A percentile compares a stretch with the other conserved stretches of the same genome.
phyloP scores from a whole-genome alignment of 2,888 invertebrate species.

The Tipula unca region DNA sequence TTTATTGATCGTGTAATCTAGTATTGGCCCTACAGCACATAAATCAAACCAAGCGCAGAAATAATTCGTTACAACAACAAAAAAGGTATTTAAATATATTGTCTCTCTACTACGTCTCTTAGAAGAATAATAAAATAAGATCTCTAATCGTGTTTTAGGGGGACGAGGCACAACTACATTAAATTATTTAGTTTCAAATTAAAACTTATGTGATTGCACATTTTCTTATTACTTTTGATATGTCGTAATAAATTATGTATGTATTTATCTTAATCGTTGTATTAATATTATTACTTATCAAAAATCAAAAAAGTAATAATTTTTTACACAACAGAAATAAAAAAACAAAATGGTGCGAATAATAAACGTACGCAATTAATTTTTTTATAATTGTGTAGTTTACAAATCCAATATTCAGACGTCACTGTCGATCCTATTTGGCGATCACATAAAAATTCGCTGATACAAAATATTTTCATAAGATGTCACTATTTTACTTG shows the following conservation, averaged over 20 bases:
- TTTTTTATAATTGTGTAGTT: not conserved
- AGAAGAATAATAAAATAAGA: not conserved
- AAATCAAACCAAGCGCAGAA: not conserved
- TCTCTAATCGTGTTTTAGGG: not conserved
- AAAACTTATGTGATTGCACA: constrained; percentile 2
- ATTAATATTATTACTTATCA: not conserved
- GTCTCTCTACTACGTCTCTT: not conserved
- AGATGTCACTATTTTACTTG: not conserved
- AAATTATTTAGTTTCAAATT: not conserved
- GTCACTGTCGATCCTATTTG: not conserved
- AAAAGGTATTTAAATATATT: not conserved
- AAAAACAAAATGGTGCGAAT: not conserved
- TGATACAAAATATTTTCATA: not conserved
- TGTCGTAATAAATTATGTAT: not conserved
- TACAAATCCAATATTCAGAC: not conserved
- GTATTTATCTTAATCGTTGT: not conserved
- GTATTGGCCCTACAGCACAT: not conserved
- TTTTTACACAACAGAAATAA: not conserved
- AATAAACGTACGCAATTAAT: not conserved
- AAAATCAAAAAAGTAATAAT: not conserved
- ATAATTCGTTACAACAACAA: not conserved
- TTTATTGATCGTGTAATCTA: not conserved
- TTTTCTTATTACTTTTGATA: not conserved
- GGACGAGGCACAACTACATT: not conserved
- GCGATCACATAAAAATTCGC: not conserved